A percentile compares a stretch with the other conserved stretches of the same genome.
These are phyloP conservation scores for Streptopelia turtur DNA, from an alignment of 2,797 vertebrate species.

Conservation along the genomic window DNA sequence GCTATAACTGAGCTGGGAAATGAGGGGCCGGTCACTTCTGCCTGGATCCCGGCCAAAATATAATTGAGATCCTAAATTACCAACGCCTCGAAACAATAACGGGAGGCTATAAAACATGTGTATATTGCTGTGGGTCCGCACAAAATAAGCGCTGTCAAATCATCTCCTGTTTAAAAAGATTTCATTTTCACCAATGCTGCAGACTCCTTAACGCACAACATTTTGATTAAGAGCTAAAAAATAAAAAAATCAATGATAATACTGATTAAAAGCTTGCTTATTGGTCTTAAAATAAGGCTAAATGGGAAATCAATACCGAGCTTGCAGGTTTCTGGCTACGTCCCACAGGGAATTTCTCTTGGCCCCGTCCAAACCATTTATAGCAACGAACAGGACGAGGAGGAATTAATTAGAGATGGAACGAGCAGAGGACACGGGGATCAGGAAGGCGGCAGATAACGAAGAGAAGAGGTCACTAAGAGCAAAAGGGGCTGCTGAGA, in stretches of 20 bases:
- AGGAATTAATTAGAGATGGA: neutral
- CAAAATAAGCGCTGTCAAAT: neutral
- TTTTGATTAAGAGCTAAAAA: slow-evolving; percentile 40
- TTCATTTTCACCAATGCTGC: neutral
- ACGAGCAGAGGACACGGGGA: neutral
- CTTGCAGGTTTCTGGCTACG: neutral
- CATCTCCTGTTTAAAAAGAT: neutral
- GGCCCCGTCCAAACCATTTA: neutral
- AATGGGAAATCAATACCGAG: slow-evolving; percentile 47
- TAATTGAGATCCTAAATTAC: neutral
- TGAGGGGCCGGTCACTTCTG: neutral
- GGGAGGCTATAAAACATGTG: neutral
- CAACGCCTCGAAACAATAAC: neutral
- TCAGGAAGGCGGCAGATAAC: neutral
- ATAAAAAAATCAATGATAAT: slow-evolving; percentile 30
- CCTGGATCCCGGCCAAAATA: neutral
- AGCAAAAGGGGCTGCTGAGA: neutral
- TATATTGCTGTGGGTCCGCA: neutral
- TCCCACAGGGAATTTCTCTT: neutral
- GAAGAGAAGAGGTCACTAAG: neutral
- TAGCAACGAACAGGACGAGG: neutral
- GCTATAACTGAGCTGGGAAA: neutral
- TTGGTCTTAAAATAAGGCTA: slow-evolving; percentile 25
- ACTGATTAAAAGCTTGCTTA: slow-evolving; percentile 36
- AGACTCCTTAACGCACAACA: neutral